Evolutionary conservation across 2,113 vertebrate genomes (phyloP).

Genomic region (Lanius collurio): DNA sequence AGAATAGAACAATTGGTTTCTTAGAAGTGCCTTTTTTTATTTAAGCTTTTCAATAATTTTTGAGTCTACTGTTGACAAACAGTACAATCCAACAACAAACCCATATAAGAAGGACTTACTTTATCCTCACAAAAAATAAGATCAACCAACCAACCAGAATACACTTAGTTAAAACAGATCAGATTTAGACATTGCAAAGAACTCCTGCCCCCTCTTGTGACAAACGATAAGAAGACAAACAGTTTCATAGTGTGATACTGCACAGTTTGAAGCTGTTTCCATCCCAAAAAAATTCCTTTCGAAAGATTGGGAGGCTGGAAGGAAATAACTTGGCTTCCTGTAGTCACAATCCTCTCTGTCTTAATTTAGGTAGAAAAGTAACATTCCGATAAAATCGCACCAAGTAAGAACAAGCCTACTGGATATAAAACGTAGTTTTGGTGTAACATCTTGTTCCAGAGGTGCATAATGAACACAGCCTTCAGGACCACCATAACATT

Average conservation of each 20-base stretch:
- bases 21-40: neutral
- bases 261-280: neutral
- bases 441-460: neutral
- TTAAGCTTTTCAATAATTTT: neutral
- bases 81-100: neutral
- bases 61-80: neutral
- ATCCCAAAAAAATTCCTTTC: neutral
- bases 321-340: neutral
- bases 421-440: neutral
- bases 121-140: neutral
- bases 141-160: neutral
- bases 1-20: neutral
- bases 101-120: neutral
- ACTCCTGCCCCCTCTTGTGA: constrained; percentile 73
- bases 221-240: neutral
- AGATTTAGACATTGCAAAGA: neutral
- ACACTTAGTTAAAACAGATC: fast-evolving
- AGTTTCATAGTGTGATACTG: neutral
- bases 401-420: neutral
- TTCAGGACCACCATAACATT: neutral
- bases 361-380: neutral
- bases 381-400: neutral
- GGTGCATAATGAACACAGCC: neutral
- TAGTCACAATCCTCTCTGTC: neutral
- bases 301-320: neutral